A percentile compares a stretch with the other conserved stretches of the same genome.
These are phyloP conservation scores for Tachina grossa DNA, from an alignment of 2,888 invertebrate species.

Conservation along the genomic window DNA sequence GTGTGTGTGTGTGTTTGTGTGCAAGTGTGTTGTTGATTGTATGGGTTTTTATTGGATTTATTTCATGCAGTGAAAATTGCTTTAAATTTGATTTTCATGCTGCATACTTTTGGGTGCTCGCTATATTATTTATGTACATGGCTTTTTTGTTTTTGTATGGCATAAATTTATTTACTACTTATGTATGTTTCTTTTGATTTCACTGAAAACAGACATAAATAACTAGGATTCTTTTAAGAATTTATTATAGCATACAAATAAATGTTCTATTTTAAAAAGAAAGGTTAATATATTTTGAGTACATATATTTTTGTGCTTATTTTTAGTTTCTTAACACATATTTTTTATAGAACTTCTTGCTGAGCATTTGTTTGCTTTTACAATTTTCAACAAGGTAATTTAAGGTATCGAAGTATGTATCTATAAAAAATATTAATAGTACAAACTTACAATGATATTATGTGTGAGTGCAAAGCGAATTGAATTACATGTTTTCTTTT, in stretches of 20 bases:
- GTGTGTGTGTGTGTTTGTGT: neutral
- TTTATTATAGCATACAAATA: constrained; percentile 1
- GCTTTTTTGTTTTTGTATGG: neutral
- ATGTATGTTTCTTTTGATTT: constrained; percentile 33
- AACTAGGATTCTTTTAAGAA: constrained; percentile 23
- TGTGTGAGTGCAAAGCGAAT: neutral
- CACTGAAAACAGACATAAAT: constrained; percentile 2
- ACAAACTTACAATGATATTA: neutral
- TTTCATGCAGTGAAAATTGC: constrained; percentile 68
- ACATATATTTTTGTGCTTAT: neutral
- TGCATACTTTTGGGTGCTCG: constrained; percentile 68
- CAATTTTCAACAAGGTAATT: constrained; percentile 58
- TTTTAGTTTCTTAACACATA: neutral
- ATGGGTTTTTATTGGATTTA: constrained; percentile 61
- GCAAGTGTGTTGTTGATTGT: constrained; percentile 19
- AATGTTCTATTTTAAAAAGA: neutral
- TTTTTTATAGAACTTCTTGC: constrained; percentile 13
- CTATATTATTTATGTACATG: neutral
- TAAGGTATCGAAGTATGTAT: constrained; percentile 34
- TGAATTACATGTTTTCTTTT: neutral
- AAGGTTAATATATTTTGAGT: constrained; percentile 28
- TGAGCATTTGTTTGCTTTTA: constrained; percentile 39
- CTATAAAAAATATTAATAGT: neutral
- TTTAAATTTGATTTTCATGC: constrained; percentile 69
- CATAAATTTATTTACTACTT: constrained; percentile 13